Conservation (phyloP, 2,113 vertebrate species). For the Epinephelus cyanopodus region DNA sequence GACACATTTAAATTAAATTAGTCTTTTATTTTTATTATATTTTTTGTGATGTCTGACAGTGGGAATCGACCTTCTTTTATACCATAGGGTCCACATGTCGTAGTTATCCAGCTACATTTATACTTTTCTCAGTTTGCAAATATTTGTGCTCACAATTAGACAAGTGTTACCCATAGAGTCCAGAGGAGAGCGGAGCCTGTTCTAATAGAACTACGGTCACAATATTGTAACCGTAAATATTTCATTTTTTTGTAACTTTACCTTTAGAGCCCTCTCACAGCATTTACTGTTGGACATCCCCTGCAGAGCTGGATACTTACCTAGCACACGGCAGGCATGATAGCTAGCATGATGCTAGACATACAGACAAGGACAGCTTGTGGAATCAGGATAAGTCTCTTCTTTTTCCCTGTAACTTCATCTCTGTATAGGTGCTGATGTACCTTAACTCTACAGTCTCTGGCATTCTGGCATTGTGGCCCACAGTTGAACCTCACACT, state of each 20-base stretch:
- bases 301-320: constrained; percentile 1
- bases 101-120: no score
- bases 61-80: no score
- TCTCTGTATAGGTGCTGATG: constrained; percentile 4
- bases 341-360: constrained; percentile 1
- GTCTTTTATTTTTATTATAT: no score
- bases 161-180: no score
- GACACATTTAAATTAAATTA: not conserved
- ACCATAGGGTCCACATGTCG: no score
- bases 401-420: not conserved
- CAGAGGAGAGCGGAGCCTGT: no score
- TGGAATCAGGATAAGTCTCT: constrained; percentile 12
- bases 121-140: no score
- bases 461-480: constrained; percentile 49
- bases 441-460: constrained; percentile 20
- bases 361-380: not conserved
- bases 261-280: not conserved
- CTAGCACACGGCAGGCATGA: constrained; percentile 1
- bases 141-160: no score
- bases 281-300: not conserved
- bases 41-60: no score
- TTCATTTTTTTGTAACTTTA: no score
- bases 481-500: constrained; percentile 69
- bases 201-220: no score
- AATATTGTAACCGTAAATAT: no score